These are phyloP conservation scores for Scaptomyza polygonia DNA, from an alignment of 2,888 invertebrate species.

Conservation along the genomic window DNA sequence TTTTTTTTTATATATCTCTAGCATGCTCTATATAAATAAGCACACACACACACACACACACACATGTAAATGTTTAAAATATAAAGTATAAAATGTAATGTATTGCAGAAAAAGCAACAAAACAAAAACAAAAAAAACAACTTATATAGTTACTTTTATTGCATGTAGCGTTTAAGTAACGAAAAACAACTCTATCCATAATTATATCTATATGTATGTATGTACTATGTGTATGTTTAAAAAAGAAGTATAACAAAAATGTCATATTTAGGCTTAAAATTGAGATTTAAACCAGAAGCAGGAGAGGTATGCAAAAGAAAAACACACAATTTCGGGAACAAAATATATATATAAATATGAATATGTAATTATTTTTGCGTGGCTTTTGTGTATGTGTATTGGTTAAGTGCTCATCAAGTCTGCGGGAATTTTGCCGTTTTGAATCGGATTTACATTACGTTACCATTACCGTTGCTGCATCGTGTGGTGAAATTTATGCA, in stretches of 20 bases:
- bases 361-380: constrained; percentile 74
- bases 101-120: constrained; percentile 29
- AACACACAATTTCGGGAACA: constrained; percentile 79
- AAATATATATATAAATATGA: constrained; percentile 64
- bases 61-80: constrained; percentile 46
- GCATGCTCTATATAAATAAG: constrained; percentile 19
- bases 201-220: constrained; percentile 40
- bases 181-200: constrained; percentile 42
- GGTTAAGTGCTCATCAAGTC: constrained; percentile 37
- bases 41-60: constrained; percentile 36
- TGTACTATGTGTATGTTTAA: constrained; percentile 54
- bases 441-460: neutral
- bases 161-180: constrained; percentile 43
- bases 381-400: too few species aligned
- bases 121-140: constrained; percentile 43
- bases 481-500: neutral
- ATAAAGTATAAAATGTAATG: constrained; percentile 35
- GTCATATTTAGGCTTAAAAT: constrained; percentile 76
- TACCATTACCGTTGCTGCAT: too few species aligned
- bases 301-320: constrained; percentile 1
- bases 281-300: constrained; percentile 60
- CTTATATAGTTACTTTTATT: constrained; percentile 56
- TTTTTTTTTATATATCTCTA: constrained; percentile 38
- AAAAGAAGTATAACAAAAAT: constrained; percentile 41
- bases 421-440: neutral